Base-by-base conservation (phyloP, 92 coral and sea anemone genomes). In the Siderastrea radians region DNA sequence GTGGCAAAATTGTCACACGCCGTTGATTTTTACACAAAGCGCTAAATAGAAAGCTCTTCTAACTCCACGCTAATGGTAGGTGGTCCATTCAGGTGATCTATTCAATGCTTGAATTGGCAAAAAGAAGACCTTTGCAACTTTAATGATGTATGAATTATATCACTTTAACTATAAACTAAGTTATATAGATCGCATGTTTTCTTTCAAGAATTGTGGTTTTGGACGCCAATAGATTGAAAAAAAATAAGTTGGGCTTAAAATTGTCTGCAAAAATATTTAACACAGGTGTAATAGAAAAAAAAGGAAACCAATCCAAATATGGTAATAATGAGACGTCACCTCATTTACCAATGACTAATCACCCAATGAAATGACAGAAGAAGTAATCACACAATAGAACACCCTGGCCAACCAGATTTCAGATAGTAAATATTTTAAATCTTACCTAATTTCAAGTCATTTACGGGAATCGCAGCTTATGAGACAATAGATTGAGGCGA, bases 381-480 rank as follows among this genome's bases (percentile, higher is more conserved):
- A 74, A 84, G 81, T 74, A 84, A 84, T 84, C 73, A 4, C 71
- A 85, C 89, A 85, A 85, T 85, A 76, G 84, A 85, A 78, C 76
- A 85, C 89, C 83, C 75, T 66, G 66, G 77, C 89, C 89, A 77
- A 85, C 84, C 84, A 77, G 79, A 77, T 43, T 75, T 76, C 63
- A 85, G 61, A 47, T 58, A 55, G 89, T 78, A 77, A 85, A 85
- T 85, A 85, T 76, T 78, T 85, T 43, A 76, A 86, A 86, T 79
- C 82, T 95, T 95, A 95, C 82, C 88, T 83, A 95, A 87, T 95
- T 85, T 90, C 88, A 81, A 75, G 94, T 95, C 90, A 95, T 88
- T 84, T 72, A 53, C 79, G 91, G 94, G 97, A 85, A 94, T 94
- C 86, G 80, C 90, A 84, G 75, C 86, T 86, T 90, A 84, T 93